Base-by-base conservation (phyloP, 2,888 invertebrate species). In the Brachynemurus nebulosus region DNA sequence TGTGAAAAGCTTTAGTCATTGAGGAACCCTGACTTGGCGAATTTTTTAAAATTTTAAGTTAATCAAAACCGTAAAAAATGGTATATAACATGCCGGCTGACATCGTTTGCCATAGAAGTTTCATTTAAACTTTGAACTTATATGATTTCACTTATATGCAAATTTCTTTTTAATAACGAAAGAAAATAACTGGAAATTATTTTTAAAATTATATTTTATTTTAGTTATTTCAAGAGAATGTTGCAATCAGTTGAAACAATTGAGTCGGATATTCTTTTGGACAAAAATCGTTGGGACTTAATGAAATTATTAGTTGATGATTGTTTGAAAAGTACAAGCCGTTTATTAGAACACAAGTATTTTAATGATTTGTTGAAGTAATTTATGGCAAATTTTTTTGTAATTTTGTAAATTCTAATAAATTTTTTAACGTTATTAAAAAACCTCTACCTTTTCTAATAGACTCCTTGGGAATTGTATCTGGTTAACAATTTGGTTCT, bases 201-300 rank as follows among this genome's bases (percentile, higher is more conserved):
- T 12, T 20, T 17, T 2, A 2, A 14, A 19, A 16, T n/a, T n/a
- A 17, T 9, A 25, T 21, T 23, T 14, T 3, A 6, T 40, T 45
- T 23, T 18, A 44, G 44, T 7, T 44, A 12, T 9, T 38, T 27
- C 9, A 37, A 44, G 18, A 37, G 19, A 25, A 37, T 37, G 8
- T 27, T 44, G 12, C 23, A 52, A 18, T 46, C 50, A 40, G 48
- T 48, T 2, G 56, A 57, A 46, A 57, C 58, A 47, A 43, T 60
- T 2, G 44, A 45, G 2, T 53, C 54, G 33, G 53, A 51, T 46
- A 56, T 56, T 1, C 48, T 53, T n/a, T 50, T 41, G 17, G 50
- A 50, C 3, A 55, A 51, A 23, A 59, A 59, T 44, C 55, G 56
- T 47, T 59, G 59, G 59, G 52, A 57, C 11, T 4, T 19, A 38